Evolutionary conservation across 2,888 invertebrate species (phyloP).

Genomic region (Leucania comma): DNA sequence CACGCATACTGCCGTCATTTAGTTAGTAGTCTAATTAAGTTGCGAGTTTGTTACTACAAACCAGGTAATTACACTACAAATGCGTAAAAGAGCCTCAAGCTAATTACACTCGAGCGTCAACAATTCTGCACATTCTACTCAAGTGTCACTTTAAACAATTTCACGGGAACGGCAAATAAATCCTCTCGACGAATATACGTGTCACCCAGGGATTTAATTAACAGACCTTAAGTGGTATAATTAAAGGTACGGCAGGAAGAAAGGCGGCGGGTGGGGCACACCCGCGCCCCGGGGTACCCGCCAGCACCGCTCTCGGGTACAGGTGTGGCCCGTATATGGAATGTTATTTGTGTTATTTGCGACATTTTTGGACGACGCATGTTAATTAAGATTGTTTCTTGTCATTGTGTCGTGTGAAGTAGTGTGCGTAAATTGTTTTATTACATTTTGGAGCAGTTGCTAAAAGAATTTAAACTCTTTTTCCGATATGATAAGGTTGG

Average conservation of each 20-base stretch:
- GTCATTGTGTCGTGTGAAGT: slow-evolving; percentile 27
- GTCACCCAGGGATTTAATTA: slow-evolving; percentile 76
- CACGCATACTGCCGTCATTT: background rate
- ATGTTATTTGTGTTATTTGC: slow-evolving; percentile 35
- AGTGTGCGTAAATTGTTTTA: slow-evolving; percentile 27
- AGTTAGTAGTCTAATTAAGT: background rate
- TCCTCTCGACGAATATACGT: slow-evolving; percentile 66
- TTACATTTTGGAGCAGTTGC: background rate
- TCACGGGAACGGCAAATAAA: slow-evolving; percentile 65
- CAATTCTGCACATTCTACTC: slow-evolving; percentile 24
- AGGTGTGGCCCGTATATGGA: slow-evolving; percentile 39
- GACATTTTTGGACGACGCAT: slow-evolving; percentile 25
- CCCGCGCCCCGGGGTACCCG: background rate
- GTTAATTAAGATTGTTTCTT: slow-evolving; percentile 51
- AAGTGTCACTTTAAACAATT: slow-evolving; percentile 47
- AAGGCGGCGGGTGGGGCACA: slow-evolving; percentile 37
- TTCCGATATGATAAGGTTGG: rapidly evolving
- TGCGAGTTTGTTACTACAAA: slow-evolving; percentile 2
- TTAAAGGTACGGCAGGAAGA: slow-evolving; percentile 71
- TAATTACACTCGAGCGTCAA: slow-evolving; percentile 35
- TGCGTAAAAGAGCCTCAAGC: slow-evolving; percentile 19
- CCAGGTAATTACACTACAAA: background rate
- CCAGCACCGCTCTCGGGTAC: background rate
- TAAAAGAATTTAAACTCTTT: slow-evolving; percentile 2
- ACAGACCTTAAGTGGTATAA: slow-evolving; percentile 76